phyloP scores from a whole-genome alignment of 2,113 vertebrate genomes.

The Neolamprologus toae region DNA sequence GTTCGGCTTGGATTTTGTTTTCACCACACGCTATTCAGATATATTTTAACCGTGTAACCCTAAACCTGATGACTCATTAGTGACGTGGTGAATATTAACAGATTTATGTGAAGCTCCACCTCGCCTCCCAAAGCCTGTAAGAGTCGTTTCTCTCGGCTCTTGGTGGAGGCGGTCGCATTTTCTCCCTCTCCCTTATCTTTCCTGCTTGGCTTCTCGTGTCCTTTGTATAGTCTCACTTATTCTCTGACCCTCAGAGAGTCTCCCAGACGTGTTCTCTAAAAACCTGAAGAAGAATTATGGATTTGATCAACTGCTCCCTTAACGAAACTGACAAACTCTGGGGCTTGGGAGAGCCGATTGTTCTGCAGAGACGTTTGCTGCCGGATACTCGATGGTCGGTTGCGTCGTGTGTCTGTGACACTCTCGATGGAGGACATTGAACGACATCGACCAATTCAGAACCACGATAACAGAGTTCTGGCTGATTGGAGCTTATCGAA shows the following conservation, averaged over 20 bases:
- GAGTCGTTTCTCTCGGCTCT: background rate
- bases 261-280: background rate
- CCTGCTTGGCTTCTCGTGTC: rapidly evolving
- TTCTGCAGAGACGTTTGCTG: rapidly evolving
- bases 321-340: rapidly evolving
- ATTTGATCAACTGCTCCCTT: background rate
- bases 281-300: background rate
- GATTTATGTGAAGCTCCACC: background rate
- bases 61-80: background rate
- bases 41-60: background rate
- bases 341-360: background rate
- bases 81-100: background rate
- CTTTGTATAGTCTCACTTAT: background rate
- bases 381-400: background rate
- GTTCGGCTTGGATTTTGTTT: background rate
- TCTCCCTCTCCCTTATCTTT: background rate
- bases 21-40: no score
- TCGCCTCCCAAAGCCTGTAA: background rate
- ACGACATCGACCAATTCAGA: background rate
- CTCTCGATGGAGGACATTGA: background rate
- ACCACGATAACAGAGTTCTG: background rate
- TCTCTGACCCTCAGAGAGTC: background rate
- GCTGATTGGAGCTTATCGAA: background rate
- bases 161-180: rapidly evolving
- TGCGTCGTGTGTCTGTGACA: rapidly evolving